Conservation (phyloP, 2,797 vertebrate species). For the Botia almorhae region DNA sequence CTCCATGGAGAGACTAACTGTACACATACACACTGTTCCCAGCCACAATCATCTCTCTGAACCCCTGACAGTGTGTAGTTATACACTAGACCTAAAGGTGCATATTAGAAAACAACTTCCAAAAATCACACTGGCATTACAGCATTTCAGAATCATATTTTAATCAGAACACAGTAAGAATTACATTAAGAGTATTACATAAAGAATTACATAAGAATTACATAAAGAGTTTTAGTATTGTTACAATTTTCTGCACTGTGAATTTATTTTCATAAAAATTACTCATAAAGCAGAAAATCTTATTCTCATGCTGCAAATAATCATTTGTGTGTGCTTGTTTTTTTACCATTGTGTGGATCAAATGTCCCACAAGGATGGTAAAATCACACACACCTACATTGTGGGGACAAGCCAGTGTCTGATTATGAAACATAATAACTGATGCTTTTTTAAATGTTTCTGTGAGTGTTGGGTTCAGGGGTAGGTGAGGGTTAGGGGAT, state of each 20-base stretch:
- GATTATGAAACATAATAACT: too few relatives aligned
- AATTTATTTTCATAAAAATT: neutral
- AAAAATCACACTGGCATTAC: neutral
- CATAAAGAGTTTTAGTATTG: neutral
- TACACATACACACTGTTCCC: slow-evolving; percentile 81
- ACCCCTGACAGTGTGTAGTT: slow-evolving; percentile 78
- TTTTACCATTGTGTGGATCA: too few relatives aligned
- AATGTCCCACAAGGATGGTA: too few relatives aligned
- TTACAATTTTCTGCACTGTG: neutral
- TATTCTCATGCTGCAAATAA: too few relatives aligned
- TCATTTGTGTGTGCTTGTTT: too few relatives aligned
- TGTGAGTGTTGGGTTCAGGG: too few relatives aligned
- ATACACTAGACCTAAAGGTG: slow-evolving; percentile 79
- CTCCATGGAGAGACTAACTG: slow-evolving; percentile 76
- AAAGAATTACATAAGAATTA: neutral
- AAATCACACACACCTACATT: too few relatives aligned
- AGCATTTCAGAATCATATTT: neutral
- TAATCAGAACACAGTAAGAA: neutral
- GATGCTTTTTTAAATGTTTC: too few relatives aligned
- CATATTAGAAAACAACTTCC: neutral
- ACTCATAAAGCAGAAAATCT: too few relatives aligned
- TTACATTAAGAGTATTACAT: neutral
- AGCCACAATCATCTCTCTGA: slow-evolving; percentile 71
- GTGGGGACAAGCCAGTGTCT: too few relatives aligned
- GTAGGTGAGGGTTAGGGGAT: too few relatives aligned